These are phyloP conservation scores for Amphipyra tragopoginis DNA, from an alignment of 2,888 invertebrate genomes.

Conservation along the genomic window DNA sequence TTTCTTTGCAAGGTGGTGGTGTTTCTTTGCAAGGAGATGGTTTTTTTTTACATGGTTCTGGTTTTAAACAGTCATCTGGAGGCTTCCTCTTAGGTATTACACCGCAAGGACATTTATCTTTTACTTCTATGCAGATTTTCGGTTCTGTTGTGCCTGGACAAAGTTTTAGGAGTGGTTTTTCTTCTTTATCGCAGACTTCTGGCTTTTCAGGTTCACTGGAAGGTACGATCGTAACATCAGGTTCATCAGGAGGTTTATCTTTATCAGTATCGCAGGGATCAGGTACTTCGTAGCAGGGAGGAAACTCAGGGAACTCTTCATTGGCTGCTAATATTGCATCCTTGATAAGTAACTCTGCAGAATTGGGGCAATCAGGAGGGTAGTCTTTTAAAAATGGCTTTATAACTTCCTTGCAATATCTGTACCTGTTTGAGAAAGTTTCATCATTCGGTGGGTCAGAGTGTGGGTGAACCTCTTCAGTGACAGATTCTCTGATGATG, in stretches of 20 bases:
- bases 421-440: constrained; percentile 56
- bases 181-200: background rate
- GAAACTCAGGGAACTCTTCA: constrained; percentile 63
- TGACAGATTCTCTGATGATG: constrained; percentile 64
- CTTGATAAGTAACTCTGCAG: constrained; percentile 60
- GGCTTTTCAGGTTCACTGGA: background rate
- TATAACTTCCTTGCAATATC: constrained; percentile 71
- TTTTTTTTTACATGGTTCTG: too few relatives aligned
- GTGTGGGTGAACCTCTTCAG: constrained; percentile 60
- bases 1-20: too few relatives aligned
- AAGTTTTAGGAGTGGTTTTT: constrained; percentile 1
- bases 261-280: background rate
- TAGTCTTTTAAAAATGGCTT: constrained; percentile 64
- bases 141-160: constrained; percentile 6
- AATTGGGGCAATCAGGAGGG: constrained; percentile 56
- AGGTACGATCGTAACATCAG: background rate
- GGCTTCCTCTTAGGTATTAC: constrained; percentile 1
- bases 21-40: too few relatives aligned
- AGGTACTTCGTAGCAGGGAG: constrained; percentile 49
- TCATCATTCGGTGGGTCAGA: constrained; percentile 35
- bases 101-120: background rate
- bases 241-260: background rate
- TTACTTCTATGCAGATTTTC: constrained; percentile 14
- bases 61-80: constrained; percentile 1
- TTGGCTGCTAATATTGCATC: constrained; percentile 54